Percentiles rank a stretch among this genome's conserved stretches.
Conservation (phyloP, 2,888 invertebrate genomes). For the Baronia brevicornis region DNA sequence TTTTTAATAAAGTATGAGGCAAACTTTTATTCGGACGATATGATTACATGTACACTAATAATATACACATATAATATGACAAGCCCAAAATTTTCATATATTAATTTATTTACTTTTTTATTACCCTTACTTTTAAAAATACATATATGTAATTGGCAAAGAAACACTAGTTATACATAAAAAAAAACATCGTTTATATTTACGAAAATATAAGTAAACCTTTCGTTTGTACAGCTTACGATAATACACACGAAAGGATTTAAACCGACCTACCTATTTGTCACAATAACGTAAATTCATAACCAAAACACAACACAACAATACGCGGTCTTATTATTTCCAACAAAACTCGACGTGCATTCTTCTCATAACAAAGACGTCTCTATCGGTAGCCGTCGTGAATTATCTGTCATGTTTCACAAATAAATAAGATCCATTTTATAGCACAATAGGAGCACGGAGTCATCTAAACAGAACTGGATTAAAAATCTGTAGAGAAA, state of each 20-base stretch:
- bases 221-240: too few relatives aligned
- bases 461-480: slow-evolving; percentile 43
- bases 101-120: too few relatives aligned
- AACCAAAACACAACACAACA: slow-evolving; percentile 63
- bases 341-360: slow-evolving; percentile 57
- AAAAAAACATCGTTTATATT: too few relatives aligned
- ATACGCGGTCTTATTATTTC: slow-evolving; percentile 49
- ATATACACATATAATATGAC: too few relatives aligned
- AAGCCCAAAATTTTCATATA: too few relatives aligned
- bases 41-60: too few relatives aligned
- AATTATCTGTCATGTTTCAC: slow-evolving; percentile 68
- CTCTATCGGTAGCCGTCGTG: slow-evolving; percentile 64
- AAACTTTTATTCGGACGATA: too few relatives aligned
- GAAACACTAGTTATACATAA: too few relatives aligned
- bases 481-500: slow-evolving; percentile 51
- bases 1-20: too few relatives aligned
- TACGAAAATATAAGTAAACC: too few relatives aligned
- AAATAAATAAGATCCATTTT: slow-evolving; percentile 67
- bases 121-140: too few relatives aligned
- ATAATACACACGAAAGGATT: slow-evolving; percentile 57
- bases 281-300: slow-evolving; percentile 67
- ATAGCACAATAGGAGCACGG: slow-evolving; percentile 58
- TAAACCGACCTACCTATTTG: slow-evolving; percentile 61
- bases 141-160: too few relatives aligned
- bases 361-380: slow-evolving; percentile 58